phyloP scores from a whole-genome alignment of 2,113 vertebrate species.

The Eurystomus gularis region DNA sequence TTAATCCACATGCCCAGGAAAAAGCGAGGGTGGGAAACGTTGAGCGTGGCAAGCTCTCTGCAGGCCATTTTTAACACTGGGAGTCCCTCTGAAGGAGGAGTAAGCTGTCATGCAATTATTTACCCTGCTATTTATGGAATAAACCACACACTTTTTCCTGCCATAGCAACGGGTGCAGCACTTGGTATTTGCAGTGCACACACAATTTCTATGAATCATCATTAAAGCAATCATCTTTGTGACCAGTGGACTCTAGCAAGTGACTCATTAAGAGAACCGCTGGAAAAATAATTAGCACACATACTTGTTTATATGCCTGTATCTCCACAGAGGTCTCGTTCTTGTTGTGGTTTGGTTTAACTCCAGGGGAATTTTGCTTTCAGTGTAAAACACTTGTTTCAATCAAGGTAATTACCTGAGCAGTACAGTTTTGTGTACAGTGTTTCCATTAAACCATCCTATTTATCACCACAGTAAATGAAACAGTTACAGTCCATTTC shows the following conservation, averaged over 20 bases:
- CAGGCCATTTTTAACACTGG: background rate
- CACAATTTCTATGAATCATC: constrained; percentile 46
- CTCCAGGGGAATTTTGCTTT: constrained; percentile 48
- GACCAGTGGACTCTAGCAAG: constrained; percentile 48
- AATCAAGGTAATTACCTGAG: constrained; percentile 61
- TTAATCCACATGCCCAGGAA: background rate
- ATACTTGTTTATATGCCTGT: background rate
- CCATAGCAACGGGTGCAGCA: constrained; percentile 29
- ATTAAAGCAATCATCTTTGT: constrained; percentile 47
- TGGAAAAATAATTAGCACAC: constrained; percentile 51
- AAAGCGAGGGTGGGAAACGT: background rate
- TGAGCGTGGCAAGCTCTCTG: accelerated
- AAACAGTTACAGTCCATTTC: background rate
- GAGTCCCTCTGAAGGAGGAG: background rate
- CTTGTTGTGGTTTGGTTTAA: constrained; percentile 28
- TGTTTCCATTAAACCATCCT: constrained; percentile 24
- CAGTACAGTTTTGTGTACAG: constrained; percentile 32
- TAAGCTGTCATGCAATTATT: constrained; percentile 9
- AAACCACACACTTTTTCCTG: background rate
- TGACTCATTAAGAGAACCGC: constrained; percentile 41
- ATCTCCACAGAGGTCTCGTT: background rate
- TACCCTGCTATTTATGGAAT: constrained; percentile 32
- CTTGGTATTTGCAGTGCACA: background rate
- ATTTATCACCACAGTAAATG: constrained; percentile 31
- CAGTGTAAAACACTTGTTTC: constrained; percentile 49